Evolutionary conservation across 92 coral and sea anemone genomes (phyloP).

Genomic region (Phenganax stokvisi): DNA sequence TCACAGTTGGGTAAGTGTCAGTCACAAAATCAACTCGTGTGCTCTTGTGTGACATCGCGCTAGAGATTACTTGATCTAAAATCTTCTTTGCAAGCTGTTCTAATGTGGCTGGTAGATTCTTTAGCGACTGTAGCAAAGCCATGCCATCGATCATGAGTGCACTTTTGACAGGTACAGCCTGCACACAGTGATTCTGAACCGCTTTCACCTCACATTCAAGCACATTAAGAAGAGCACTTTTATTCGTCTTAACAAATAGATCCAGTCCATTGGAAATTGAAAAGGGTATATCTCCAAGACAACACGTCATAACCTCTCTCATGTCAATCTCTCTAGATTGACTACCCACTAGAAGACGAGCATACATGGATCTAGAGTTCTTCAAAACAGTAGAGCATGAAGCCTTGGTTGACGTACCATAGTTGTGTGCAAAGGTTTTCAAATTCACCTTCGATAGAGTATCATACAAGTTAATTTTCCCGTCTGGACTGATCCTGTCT

Average conservation of each 20-base stretch:
- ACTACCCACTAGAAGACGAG: constrained; percentile 15
- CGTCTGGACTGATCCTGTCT: constrained; percentile 30
- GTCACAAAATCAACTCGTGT: constrained; percentile 28
- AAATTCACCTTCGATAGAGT: constrained; percentile 22
- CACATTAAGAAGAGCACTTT: constrained; percentile 21
- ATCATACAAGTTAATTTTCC: constrained; percentile 26
- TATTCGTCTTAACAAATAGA: constrained; percentile 22
- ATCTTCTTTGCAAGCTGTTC: constrained; percentile 23
- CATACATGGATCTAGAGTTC: constrained; percentile 23
- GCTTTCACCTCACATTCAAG: constrained; percentile 21
- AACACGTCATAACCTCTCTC: constrained; percentile 24
- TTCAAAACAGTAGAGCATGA: constrained; percentile 25
- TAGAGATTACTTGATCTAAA: constrained; percentile 5
- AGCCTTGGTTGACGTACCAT: constrained; percentile 22
- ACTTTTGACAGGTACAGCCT: constrained; percentile 27
- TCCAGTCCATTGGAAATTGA: constrained; percentile 15
- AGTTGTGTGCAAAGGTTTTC: constrained; percentile 29
- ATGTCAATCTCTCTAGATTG: constrained; percentile 28
- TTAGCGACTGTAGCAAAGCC: constrained; percentile 27
- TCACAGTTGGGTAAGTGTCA: constrained; percentile 12
- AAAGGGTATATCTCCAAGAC: constrained; percentile 20
- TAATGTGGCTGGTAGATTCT: constrained; percentile 30
- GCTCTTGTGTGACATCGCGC: constrained; percentile 28
- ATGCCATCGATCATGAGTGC: constrained; percentile 35
- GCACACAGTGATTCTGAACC: constrained; percentile 29